Base-by-base conservation (phyloP, 2,888 invertebrate species). In the Tinea trinotella region DNA sequence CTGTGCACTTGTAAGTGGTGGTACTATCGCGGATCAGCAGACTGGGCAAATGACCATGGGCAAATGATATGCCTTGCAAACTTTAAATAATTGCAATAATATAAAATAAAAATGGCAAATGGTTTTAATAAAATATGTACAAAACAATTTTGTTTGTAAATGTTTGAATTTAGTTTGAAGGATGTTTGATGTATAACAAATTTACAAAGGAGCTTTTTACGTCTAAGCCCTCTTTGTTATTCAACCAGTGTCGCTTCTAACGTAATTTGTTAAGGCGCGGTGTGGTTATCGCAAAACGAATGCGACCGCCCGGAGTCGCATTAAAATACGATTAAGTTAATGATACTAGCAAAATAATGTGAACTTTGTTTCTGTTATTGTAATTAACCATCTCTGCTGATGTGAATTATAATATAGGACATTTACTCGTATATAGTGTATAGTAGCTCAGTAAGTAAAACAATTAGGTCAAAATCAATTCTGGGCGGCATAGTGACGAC, bases 221-320 rank as follows among this genome's bases (percentile, higher is more conserved):
- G 7, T 15, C 22, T 58, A 56, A 60, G 57, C 57, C 57, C 58
- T 58, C 58, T 61, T 64, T 63, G 59, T 60, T 64, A 64, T 64
- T 62, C 64, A 59, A 59, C 56, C 56, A 55, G 55, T 57, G 60
- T 60, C 59, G 59, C 57, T 54, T 55, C 54, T 49, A 56, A 57
- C 56, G 59, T 61, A 61, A 64, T 63, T 63, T 64, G 61, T 61
- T 60, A 57, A 59, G 61, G 59, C 57, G 54, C n/a, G n/a, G n/a
- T n/a, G 30, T 55, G 55, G 59, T 60, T 61, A 59, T 60, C 40
- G 46, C 48, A 48, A 54, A 59, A 59, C 56, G 57, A 60, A 57
- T 58, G 18, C 48, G 48, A 20, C 20, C 48, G 48, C 48, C 12
- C 15, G 20, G 24, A 54, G 24, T n/a, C 9, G 46, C 46, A 54